These are phyloP conservation scores for Megalops atlanticus DNA, from an alignment of 2,113 vertebrate species.

Conservation along the genomic window DNA sequence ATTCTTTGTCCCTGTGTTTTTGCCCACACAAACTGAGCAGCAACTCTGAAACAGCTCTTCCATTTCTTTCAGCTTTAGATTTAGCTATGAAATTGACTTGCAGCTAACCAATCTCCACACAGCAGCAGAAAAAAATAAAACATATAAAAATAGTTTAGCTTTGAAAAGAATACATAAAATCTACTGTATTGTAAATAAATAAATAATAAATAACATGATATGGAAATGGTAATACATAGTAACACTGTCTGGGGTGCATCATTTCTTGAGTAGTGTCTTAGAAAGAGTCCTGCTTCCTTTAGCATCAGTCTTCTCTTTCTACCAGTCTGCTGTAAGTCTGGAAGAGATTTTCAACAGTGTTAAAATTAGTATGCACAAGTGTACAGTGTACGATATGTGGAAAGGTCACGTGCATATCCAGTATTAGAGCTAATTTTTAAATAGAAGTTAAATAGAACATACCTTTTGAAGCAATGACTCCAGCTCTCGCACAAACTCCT, in stretches of 20 bases:
- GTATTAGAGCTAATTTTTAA: too few relatives aligned
- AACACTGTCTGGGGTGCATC: background rate
- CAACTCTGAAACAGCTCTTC: background rate
- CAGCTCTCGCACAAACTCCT: constrained; percentile 52
- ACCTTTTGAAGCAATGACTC: constrained; percentile 59
- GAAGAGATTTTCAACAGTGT: constrained; percentile 7
- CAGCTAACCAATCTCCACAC: background rate
- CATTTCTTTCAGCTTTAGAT: background rate
- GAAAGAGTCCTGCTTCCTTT: background rate
- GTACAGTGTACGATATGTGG: too few relatives aligned
- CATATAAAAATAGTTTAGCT: constrained; percentile 25
- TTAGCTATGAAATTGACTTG: background rate
- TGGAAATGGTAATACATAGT: constrained; percentile 9
- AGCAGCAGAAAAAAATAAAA: constrained; percentile 15
- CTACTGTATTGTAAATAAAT: constrained; percentile 53
- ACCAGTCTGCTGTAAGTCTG: background rate
- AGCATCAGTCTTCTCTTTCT: background rate
- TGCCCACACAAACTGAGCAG: background rate
- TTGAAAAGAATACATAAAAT: constrained; percentile 23
- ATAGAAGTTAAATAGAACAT: background rate
- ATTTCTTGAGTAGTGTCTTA: constrained; percentile 14
- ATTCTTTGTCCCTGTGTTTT: background rate
- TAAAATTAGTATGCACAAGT: background rate
- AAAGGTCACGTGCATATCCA: too few relatives aligned
- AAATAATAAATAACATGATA: constrained; percentile 54